Conservation (phyloP, 2,797 vertebrate species). For the Falco naumanni region DNA sequence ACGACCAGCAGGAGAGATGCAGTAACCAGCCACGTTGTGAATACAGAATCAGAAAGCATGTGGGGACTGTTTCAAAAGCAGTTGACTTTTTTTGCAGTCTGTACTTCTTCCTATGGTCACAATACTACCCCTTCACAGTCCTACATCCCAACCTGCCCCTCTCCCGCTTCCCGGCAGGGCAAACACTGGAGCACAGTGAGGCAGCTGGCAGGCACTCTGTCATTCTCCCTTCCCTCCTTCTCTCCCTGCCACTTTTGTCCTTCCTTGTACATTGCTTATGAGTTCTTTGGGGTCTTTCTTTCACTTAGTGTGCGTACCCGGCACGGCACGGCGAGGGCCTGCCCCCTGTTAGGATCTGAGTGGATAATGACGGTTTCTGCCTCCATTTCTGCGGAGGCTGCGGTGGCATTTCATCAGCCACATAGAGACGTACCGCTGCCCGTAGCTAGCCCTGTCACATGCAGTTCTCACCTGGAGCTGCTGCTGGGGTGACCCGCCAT, state of each 20-base stretch:
- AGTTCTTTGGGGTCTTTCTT: slow-evolving; percentile 42
- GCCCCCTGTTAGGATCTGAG: background rate
- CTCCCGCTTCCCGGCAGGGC: background rate
- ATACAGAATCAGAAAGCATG: background rate
- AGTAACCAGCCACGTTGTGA: background rate
- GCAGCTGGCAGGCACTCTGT: background rate
- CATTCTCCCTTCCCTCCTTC: background rate
- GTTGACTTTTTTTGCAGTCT: background rate
- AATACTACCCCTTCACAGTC: background rate
- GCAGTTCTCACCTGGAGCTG: slow-evolving; percentile 20
- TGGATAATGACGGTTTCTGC: background rate
- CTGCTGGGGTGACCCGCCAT: background rate
- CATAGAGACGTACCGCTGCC: background rate
- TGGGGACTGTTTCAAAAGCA: background rate
- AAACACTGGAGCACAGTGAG: slow-evolving; percentile 15
- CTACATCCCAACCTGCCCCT: background rate
- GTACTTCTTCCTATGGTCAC: background rate
- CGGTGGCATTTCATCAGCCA: background rate
- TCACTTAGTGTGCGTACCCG: background rate
- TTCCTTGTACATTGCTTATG: background rate
- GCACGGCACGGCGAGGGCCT: background rate
- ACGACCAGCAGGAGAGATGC: background rate
- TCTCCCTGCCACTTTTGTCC: background rate
- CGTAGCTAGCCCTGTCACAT: background rate
- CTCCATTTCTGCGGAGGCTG: background rate